Evolutionary conservation across 2,113 vertebrate species (phyloP).

Genomic region (Tamias sibiricus): DNA sequence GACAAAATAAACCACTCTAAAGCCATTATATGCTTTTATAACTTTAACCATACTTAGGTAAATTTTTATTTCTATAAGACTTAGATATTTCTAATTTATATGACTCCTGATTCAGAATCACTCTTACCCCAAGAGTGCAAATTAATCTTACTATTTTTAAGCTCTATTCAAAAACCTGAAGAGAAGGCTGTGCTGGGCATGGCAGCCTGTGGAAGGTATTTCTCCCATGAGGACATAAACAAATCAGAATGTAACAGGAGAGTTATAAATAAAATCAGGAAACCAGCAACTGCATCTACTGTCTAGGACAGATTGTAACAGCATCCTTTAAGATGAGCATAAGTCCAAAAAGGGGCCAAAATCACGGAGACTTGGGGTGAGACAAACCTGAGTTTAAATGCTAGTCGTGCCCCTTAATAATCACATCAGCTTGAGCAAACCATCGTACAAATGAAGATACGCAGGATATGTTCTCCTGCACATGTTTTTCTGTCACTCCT

Average conservation of each 20-base stretch:
- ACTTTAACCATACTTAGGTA: background rate
- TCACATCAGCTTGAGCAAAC: background rate
- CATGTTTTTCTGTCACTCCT: background rate
- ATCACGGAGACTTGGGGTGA: background rate
- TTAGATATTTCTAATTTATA: slow-evolving; percentile 48
- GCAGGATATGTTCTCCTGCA: background rate
- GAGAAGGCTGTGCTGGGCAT: background rate
- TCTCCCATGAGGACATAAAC: background rate
- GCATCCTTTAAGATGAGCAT: background rate
- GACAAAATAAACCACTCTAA: background rate
- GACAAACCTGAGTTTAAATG: background rate
- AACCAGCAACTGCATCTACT: background rate
- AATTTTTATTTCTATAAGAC: slow-evolving; percentile 11
- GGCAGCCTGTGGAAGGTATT: background rate
- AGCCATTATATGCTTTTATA: background rate
- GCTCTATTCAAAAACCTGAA: background rate
- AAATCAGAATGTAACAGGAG: slow-evolving; percentile 13
- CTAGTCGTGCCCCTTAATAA: background rate
- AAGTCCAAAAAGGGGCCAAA: background rate
- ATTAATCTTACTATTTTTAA: slow-evolving; percentile 35
- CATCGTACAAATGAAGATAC: background rate
- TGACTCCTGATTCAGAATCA: slow-evolving; percentile 3
- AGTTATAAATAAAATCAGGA: slow-evolving; percentile 41
- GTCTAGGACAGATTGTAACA: slow-evolving; percentile 27
- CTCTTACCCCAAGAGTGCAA: background rate